phyloP scores from a whole-genome alignment of 1,140 invertebrate species.

The Zaprionus davidi region DNA sequence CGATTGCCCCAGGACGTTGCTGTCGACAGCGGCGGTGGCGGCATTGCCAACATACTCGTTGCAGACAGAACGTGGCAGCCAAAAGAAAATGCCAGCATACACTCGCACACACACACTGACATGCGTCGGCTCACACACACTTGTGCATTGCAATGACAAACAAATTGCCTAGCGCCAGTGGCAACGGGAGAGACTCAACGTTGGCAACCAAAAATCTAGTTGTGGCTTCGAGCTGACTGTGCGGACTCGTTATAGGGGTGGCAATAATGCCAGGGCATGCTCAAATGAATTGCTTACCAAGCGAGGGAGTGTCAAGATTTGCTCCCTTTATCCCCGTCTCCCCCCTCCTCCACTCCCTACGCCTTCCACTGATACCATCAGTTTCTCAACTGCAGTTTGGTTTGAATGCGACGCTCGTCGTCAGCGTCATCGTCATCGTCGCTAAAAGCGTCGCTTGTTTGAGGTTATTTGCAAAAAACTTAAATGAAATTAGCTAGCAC shows the following conservation, averaged over 20 bases:
- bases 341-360: not conserved
- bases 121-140: slow-evolving; percentile 36
- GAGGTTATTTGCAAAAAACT: slow-evolving; percentile 66
- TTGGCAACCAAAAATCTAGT: slow-evolving; percentile 75
- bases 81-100: slow-evolving; percentile 58
- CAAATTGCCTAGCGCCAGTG: slow-evolving; percentile 69
- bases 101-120: slow-evolving; percentile 4
- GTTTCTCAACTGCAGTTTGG: not conserved
- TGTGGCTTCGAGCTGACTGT: slow-evolving; percentile 54
- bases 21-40: slow-evolving; percentile 2
- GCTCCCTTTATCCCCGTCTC: not conserved
- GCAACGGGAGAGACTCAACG: slow-evolving; percentile 24
- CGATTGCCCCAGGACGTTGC: slow-evolving; percentile 49
- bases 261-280: slow-evolving; percentile 47
- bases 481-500: slow-evolving; percentile 61
- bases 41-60: slow-evolving; percentile 9
- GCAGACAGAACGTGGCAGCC: slow-evolving; percentile 56
- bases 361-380: not conserved
- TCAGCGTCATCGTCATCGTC: slow-evolving; percentile 11
- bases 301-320: slow-evolving; percentile 37
- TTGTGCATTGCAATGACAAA: slow-evolving; percentile 65
- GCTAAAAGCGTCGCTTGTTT: slow-evolving; percentile 56
- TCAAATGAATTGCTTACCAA: slow-evolving; percentile 66
- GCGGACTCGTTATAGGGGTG: slow-evolving; percentile 29
- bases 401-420: slow-evolving; percentile 1